phyloP scores from a whole-genome alignment of 2,888 invertebrate species.

The Agrochola litura region DNA sequence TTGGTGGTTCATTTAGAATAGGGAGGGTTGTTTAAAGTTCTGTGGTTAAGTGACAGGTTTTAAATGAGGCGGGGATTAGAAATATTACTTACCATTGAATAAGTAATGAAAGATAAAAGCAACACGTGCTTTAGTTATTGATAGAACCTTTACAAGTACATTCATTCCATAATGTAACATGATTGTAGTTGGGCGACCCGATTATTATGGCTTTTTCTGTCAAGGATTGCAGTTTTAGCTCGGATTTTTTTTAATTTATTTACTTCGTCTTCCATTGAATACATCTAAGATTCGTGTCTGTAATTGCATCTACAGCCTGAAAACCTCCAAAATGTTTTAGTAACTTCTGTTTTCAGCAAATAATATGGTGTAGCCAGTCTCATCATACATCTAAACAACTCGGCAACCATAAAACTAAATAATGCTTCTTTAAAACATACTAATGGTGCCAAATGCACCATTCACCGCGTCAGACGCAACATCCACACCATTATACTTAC shows the following conservation, averaged over 20 bases:
- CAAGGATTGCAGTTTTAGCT: background rate
- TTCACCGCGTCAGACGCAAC: constrained; percentile 21
- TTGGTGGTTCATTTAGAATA: constrained; percentile 48
- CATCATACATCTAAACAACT: background rate
- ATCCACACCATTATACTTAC: constrained; percentile 15
- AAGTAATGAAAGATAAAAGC: background rate
- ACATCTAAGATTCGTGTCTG: no score
- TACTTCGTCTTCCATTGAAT: background rate
- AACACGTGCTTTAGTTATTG: background rate
- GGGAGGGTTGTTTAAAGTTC: constrained; percentile 30
- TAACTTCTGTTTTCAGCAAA: background rate
- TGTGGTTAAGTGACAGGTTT: constrained; percentile 44
- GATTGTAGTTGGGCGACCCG: background rate
- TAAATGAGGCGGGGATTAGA: constrained; percentile 19
- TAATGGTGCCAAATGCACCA: constrained; percentile 42
- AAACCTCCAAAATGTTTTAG: background rate
- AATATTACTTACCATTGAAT: constrained; percentile 20
- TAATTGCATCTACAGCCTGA: background rate
- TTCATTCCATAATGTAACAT: background rate
- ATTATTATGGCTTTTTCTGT: background rate
- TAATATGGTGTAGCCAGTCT: background rate
- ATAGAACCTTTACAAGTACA: background rate
- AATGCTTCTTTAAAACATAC: constrained; percentile 17
- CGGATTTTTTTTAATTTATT: no score
- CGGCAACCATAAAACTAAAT: constrained; percentile 18